Conservation (phyloP, 1,140 invertebrate genomes). For the Asbolus verrucosus region DNA sequence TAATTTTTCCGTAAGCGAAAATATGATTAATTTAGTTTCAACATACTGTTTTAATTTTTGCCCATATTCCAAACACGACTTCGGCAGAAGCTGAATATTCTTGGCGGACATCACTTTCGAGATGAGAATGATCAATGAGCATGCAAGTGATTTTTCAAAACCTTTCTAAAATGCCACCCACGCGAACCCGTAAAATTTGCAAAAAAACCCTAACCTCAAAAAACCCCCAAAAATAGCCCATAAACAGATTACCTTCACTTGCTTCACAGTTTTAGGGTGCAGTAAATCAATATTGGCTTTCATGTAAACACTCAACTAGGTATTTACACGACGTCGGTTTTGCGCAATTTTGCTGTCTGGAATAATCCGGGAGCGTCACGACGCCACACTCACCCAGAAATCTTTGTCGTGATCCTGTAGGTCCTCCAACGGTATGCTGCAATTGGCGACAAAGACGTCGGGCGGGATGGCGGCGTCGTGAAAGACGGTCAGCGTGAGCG, state of each 20-base stretch:
- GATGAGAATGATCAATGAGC: too few species aligned
- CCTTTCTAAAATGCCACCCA: neutral
- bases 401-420: conserved; percentile 80
- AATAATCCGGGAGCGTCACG: conserved; percentile 14
- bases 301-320: conserved; percentile 27
- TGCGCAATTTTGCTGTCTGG: conserved; percentile 15
- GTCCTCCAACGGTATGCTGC: conserved; percentile 95
- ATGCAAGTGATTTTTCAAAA: neutral
- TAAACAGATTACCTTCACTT: conserved; percentile 5
- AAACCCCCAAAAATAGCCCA: conserved; percentile 39
- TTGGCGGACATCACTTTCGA: too few species aligned
- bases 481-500: conserved; percentile 96
- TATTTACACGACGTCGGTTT: conserved; percentile 31
- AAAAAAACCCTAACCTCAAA: conserved; percentile 33
- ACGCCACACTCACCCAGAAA: conserved; percentile 84
- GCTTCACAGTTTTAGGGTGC: conserved; percentile 41
- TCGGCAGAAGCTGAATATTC: too few species aligned
- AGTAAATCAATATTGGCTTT: conserved; percentile 44
- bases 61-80: too few species aligned
- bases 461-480: conserved; percentile 98
- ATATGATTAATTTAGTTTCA: too few species aligned
- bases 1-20: too few species aligned
- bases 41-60: too few species aligned
- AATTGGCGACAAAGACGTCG: conserved; percentile 99
- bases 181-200: neutral